Base-by-base conservation (phyloP, 2,113 vertebrate genomes). In the Prochilodus magdalenae region DNA sequence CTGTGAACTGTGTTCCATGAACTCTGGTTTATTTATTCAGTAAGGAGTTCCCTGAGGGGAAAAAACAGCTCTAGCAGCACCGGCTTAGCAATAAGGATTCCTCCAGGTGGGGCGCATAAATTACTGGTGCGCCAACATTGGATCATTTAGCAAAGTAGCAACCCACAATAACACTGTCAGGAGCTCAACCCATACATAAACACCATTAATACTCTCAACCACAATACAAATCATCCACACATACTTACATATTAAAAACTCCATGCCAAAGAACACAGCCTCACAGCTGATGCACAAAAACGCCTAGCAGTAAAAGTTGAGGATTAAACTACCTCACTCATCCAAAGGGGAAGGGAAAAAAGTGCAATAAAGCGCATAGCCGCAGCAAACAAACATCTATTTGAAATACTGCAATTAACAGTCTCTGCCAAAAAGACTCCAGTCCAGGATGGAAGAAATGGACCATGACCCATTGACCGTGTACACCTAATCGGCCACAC, bases 41-140 rank as follows among this genome's bases (percentile, higher is more conserved):
- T 33, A 33, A 13, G 62, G 18, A 67, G 71, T 72, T 88, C 86
- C 88, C 85, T 71, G 79, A 81, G 82, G 87, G 80, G 88, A 82
- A 82, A 84, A 86, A 89, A 88, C 83, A 88, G 87, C 60, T 84
- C 79, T 78, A 63, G 29, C 87, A 81, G 86, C 86, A 79, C 75
- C 77, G 40, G 74, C 85, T 76, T 40, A 30, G 70, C 63, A 57
- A 57, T 83, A 66, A 74, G 24, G 73, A 49, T 69, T 55, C 24
- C 60, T 30, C 18, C 77, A 49, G 72, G 73, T 44, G 70, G 60
- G 69, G 51, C 18, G 47, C 81, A 81, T 81, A 83, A 83, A 83
- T 83, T 57, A 83, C 33, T 15, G 15, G 63, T 44, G 24, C 67
- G 51, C 55, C 53, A 53, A 29, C 73, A 49, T 74, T 30, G 71